Percentiles rank a stretch among this genome's conserved stretches.
Conservation (phyloP, 1,140 invertebrate species). For the Drosophila burlai region DNA sequence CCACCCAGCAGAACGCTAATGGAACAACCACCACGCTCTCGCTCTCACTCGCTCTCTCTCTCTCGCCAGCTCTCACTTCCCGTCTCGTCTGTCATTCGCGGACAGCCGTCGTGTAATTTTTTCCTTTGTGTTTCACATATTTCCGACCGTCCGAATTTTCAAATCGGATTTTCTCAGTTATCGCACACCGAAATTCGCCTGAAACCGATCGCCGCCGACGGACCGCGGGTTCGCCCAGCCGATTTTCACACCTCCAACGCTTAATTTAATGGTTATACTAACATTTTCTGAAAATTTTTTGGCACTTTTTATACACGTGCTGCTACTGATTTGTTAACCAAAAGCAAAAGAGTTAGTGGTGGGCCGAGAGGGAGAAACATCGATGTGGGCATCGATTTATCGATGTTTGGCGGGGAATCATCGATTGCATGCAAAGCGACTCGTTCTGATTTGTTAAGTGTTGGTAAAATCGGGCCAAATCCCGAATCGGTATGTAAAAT, state of each 20-base stretch:
- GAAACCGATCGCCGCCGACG: conserved; percentile 17
- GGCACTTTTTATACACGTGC: conserved; percentile 85
- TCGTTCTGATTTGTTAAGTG: no score
- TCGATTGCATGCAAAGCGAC: no score
- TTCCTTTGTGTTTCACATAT: conserved; percentile 55
- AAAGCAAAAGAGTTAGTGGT: conserved; percentile 74
- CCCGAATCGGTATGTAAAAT: no score
- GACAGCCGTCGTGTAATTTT: conserved; percentile 62
- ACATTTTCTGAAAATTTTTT: conserved; percentile 85
- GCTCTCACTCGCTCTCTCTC: conserved; percentile 13
- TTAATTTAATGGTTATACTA: conserved; percentile 73
- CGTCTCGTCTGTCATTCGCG: conserved; percentile 61
- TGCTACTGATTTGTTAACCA: conserved; percentile 84
- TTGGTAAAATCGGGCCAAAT: no score
- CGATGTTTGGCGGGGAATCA: no score
- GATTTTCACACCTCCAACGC: conserved; percentile 39
- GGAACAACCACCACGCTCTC: conserved; percentile 53
- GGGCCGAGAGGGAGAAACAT: no score
- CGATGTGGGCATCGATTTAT: no score
- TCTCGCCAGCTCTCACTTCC: conserved; percentile 35
- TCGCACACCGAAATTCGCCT: conserved; percentile 35
- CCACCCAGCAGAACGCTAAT: conserved; percentile 43
- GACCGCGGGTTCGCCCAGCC: conserved; percentile 2
- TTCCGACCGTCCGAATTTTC: conserved; percentile 57
- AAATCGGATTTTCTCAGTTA: conserved; percentile 41